phyloP scores from a whole-genome alignment of 2,113 vertebrate species.

The Rhea americana region DNA sequence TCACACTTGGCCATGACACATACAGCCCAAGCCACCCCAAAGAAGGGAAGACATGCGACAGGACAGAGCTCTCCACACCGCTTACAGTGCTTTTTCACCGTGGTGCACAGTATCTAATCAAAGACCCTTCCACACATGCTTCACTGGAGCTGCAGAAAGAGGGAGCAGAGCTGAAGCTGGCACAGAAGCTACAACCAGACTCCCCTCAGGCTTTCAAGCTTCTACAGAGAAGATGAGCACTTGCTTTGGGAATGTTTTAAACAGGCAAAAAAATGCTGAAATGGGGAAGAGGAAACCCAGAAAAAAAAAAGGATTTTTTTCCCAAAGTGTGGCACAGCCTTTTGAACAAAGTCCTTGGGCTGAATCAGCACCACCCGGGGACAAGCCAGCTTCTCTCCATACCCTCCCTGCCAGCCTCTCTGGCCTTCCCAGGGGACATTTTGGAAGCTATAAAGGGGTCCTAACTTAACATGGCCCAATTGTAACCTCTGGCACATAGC shows the following conservation, averaged over 20 bases:
- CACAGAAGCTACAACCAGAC: neutral
- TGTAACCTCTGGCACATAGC: no score
- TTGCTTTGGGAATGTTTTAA: neutral
- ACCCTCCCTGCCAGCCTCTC: accelerated
- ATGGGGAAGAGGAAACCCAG: neutral
- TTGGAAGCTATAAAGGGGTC: neutral
- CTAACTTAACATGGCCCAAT: accelerated
- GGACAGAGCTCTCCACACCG: neutral
- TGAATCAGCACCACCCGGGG: neutral
- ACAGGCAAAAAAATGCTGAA: neutral
- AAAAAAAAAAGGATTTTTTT: no score
- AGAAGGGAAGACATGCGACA: accelerated
- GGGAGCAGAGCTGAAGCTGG: neutral
- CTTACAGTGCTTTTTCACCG: neutral
- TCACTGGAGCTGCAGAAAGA: neutral
- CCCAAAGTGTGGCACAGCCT: neutral
- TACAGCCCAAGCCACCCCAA: neutral
- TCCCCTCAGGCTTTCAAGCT: neutral
- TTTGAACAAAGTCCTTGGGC: neutral
- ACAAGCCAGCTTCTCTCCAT: neutral
- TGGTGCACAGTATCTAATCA: accelerated
- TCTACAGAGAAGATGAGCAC: neutral
- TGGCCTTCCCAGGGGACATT: neutral
- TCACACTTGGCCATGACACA: neutral
- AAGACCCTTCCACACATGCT: neutral